These are phyloP conservation scores for Thunnus maccoyii DNA, from an alignment of 2,113 vertebrate species.

Conservation along the genomic window DNA sequence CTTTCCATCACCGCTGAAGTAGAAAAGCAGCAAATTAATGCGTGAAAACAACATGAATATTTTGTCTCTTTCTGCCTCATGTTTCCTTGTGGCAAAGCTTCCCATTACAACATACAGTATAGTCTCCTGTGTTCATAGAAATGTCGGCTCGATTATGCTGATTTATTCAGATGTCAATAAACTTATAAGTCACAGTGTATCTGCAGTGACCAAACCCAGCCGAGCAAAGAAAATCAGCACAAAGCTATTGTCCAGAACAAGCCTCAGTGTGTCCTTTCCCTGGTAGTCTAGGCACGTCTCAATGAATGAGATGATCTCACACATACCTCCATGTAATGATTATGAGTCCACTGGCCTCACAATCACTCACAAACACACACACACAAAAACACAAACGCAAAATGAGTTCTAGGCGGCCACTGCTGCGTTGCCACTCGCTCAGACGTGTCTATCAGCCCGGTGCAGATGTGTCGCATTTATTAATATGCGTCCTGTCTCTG, in stretches of 20 bases:
- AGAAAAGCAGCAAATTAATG: neutral
- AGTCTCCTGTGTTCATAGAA: conserved; percentile 39
- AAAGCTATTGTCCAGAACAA: conserved; percentile 57
- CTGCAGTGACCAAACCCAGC: conserved; percentile 49
- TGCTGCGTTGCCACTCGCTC: conserved; percentile 68
- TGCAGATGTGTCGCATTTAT: conserved; percentile 99
- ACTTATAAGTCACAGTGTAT: conserved; percentile 55
- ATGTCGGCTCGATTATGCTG: conserved; percentile 62
- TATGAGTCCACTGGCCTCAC: conserved; percentile 58
- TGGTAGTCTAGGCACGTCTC: conserved; percentile 63
- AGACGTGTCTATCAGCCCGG: conserved; percentile 87
- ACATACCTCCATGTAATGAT: conserved; percentile 72
- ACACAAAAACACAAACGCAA: conserved; percentile 54
- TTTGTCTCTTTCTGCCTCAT: neutral
- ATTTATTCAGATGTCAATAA: conserved; percentile 76
- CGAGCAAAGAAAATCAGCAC: conserved; percentile 38
- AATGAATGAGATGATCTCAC: conserved; percentile 66
- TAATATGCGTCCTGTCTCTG: conserved; percentile 94
- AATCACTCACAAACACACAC: conserved; percentile 42
- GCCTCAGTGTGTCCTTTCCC: conserved; percentile 38
- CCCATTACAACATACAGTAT: conserved; percentile 27
- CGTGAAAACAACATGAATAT: neutral
- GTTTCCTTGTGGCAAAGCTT: neutral
- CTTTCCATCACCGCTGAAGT: neutral
- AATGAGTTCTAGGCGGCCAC: conserved; percentile 65